These are phyloP conservation scores for Branchellion lobata DNA, from an alignment of 2,888 invertebrate genomes.

Conservation along the genomic window DNA sequence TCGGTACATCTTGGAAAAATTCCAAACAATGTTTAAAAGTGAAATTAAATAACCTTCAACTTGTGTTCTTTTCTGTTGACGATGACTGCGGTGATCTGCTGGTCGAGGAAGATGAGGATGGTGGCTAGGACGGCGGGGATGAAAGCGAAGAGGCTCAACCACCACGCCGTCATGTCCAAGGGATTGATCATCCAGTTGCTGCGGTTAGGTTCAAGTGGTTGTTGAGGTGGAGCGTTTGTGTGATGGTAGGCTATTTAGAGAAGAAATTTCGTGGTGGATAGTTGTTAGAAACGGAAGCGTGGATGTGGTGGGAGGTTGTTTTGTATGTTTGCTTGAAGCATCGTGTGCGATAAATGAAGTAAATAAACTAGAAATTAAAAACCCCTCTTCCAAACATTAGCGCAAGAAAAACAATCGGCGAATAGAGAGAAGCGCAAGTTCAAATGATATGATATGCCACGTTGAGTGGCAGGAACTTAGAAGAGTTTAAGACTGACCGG, in stretches of 20 bases:
- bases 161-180: slow-evolving; percentile 64
- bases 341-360: no score
- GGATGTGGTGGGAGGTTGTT: no score
- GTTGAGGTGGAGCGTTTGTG: background rate
- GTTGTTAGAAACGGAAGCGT: background rate
- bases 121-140: slow-evolving; percentile 90
- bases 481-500: slow-evolving; percentile 25
- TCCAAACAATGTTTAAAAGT: no score
- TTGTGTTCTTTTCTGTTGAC: slow-evolving; percentile 97
- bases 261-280: background rate
- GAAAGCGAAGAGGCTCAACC: slow-evolving; percentile 79
- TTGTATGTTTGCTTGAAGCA: no score
- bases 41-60: slow-evolving; percentile 76
- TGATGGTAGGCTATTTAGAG: background rate
- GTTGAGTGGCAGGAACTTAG: no score
- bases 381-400: no score
- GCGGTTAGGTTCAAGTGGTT: background rate
- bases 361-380: no score
- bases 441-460: no score
- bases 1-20: no score
- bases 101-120: slow-evolving; percentile 98
- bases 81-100: slow-evolving; percentile 97
- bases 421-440: no score
- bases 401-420: no score
- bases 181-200: slow-evolving; percentile 58